These are phyloP conservation scores for Ginglymostoma cirratum DNA, from an alignment of 2,113 vertebrate species.

Conservation along the genomic window DNA sequence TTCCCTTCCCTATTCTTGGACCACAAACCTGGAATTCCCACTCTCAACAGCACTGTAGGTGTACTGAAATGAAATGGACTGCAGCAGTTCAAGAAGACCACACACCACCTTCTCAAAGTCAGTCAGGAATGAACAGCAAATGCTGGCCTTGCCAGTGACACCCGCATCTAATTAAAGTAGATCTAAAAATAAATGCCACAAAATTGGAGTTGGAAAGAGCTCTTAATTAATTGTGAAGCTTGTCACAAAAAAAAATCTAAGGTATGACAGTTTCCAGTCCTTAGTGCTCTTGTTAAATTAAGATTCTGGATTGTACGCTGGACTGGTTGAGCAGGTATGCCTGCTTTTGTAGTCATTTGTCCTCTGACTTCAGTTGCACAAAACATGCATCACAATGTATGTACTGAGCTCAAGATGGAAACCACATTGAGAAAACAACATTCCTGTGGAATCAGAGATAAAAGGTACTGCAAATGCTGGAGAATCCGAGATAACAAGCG, in stretches of 20 bases:
- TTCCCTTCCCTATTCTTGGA: no score
- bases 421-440: background rate
- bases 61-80: no score
- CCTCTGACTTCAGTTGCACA: background rate
- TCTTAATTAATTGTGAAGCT: background rate
- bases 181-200: background rate
- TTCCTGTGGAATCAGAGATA: no score
- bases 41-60: no score
- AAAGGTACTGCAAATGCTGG: no score
- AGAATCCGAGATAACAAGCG: no score
- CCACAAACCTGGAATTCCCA: no score
- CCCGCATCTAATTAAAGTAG: no score
- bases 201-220: background rate
- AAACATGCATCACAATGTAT: background rate
- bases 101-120: no score
- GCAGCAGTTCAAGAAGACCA: no score
- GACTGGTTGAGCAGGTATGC: background rate
- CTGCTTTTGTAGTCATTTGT: background rate
- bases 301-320: background rate
- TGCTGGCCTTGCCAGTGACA: no score
- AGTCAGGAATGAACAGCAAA: no score
- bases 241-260: background rate
- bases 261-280: background rate
- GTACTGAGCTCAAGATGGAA: background rate
- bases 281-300: background rate